These are phyloP conservation scores for Caenorhabditis sp. DNA, from an alignment of 2,888 invertebrate genomes.

Conservation along the genomic window DNA sequence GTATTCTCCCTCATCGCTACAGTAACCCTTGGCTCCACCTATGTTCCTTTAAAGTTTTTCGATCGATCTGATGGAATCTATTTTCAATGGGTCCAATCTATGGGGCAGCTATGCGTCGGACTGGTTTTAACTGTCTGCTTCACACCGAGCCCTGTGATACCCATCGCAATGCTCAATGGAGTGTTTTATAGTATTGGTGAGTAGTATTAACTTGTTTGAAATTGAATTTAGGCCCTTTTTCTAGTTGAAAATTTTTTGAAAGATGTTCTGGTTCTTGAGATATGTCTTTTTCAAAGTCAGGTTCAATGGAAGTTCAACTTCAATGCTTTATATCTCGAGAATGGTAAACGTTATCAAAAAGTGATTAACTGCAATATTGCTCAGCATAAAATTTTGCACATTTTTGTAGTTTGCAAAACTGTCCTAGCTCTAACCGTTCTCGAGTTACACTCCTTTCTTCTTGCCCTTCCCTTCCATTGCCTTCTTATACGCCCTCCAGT, in stretches of 20 bases:
- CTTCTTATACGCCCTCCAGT: not conserved
- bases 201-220: not conserved
- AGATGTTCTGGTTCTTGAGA: not conserved
- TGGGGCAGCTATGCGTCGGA: constrained; percentile 69
- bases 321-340: not conserved
- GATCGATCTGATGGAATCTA: constrained; percentile 73
- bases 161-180: constrained; percentile 67
- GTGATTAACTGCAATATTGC: not conserved
- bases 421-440: not conserved
- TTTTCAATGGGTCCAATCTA: constrained; percentile 72
- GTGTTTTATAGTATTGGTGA: constrained; percentile 68
- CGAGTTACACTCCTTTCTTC: not conserved
- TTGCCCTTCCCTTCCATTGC: not conserved
- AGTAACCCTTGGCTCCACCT: constrained; percentile 70
- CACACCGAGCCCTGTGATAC: constrained; percentile 55
- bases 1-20: constrained; percentile 63
- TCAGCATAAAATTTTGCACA: constrained; percentile 1
- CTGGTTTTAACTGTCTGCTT: constrained; percentile 39
- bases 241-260: not conserved
- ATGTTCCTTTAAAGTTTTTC: constrained; percentile 70
- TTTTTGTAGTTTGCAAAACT: not conserved
- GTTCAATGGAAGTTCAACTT: no score
- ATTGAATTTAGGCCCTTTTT: not conserved
- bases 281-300: not conserved
- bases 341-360: not conserved